These are phyloP conservation scores for Zootermopsis nevadensis DNA, from an alignment of 2,888 invertebrate species.

Conservation along the genomic window DNA sequence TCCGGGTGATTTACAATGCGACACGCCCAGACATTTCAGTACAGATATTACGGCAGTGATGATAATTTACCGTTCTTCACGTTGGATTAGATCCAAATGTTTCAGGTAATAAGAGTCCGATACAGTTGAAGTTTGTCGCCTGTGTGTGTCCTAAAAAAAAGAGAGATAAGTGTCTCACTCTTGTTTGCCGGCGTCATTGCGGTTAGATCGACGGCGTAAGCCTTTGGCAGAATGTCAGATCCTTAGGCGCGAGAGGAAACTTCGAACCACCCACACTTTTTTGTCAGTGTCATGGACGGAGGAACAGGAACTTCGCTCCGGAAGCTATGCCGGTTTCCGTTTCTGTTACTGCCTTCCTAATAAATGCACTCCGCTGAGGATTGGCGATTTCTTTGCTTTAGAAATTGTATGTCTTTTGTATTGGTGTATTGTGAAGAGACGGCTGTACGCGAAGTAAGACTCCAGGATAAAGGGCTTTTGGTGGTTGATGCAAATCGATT, in stretches of 20 bases:
- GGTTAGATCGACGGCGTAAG: neutral
- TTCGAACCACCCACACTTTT: neutral
- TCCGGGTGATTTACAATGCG: too few species aligned
- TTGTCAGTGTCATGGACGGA: neutral
- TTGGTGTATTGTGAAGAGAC: neutral
- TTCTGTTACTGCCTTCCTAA: neutral
- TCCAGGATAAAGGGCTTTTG: neutral
- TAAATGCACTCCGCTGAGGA: neutral
- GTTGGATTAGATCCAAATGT: neutral
- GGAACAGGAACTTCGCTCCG: neutral
- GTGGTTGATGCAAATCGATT: slow-evolving; percentile 9
- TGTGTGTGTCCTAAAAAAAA: neutral
- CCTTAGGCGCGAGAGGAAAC: neutral
- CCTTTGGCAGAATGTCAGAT: neutral
- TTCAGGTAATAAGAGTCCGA: neutral
- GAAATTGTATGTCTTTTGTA: slow-evolving; percentile 10
- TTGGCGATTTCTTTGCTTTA: neutral
- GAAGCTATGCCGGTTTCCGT: neutral
- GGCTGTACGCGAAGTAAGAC: neutral
- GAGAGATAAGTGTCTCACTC: neutral
- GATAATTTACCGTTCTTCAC: neutral
- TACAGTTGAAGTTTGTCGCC: neutral
- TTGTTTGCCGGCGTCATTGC: neutral
- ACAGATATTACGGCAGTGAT: neutral
- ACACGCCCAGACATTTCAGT: neutral